Evolutionary conservation across 2,888 invertebrate genomes (phyloP).

Genomic region (Leptogaster cylindrica): DNA sequence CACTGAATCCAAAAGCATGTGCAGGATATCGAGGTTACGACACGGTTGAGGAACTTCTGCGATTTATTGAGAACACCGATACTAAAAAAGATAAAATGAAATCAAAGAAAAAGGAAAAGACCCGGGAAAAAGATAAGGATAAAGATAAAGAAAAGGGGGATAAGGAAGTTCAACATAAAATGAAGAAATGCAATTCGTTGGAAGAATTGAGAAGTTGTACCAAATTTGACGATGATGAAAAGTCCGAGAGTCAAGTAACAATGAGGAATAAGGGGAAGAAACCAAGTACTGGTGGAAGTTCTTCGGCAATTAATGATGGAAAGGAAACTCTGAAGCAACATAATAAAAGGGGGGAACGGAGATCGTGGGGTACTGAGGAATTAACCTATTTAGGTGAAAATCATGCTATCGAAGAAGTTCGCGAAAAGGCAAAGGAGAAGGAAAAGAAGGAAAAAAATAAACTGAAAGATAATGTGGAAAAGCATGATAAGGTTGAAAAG

Average conservation of each 20-base stretch:
- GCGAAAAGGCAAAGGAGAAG: slow-evolving; percentile 50
- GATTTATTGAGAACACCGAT: slow-evolving; percentile 75
- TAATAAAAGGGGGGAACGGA: slow-evolving; percentile 62
- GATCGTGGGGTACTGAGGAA: slow-evolving; percentile 74
- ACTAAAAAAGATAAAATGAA: slow-evolving; percentile 62
- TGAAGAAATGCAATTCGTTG: slow-evolving; percentile 78
- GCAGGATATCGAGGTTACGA: slow-evolving; percentile 81
- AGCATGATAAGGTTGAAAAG: too few species aligned
- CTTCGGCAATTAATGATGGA: too few species aligned
- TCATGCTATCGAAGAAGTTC: slow-evolving; percentile 50
- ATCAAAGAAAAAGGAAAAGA: slow-evolving; percentile 61
- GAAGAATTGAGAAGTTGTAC: slow-evolving; percentile 79
- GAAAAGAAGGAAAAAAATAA: slow-evolving; percentile 51
- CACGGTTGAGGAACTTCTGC: slow-evolving; percentile 77
- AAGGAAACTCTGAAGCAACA: slow-evolving; percentile 33
- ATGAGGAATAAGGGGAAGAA: slow-evolving; percentile 54
- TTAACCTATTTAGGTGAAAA: slow-evolving; percentile 62
- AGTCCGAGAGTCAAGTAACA: slow-evolving; percentile 56
- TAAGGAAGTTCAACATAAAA: slow-evolving; percentile 58
- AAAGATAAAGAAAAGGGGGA: slow-evolving; percentile 56
- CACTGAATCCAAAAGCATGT: slow-evolving; percentile 66
- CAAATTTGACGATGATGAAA: slow-evolving; percentile 73
- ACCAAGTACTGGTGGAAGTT: background rate
- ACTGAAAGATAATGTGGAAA: slow-evolving; percentile 45
- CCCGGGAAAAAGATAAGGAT: slow-evolving; percentile 61